Evolutionary conservation across 2,113 vertebrate genomes (phyloP).

Genomic region (Phalacrocorax brasilianus): DNA sequence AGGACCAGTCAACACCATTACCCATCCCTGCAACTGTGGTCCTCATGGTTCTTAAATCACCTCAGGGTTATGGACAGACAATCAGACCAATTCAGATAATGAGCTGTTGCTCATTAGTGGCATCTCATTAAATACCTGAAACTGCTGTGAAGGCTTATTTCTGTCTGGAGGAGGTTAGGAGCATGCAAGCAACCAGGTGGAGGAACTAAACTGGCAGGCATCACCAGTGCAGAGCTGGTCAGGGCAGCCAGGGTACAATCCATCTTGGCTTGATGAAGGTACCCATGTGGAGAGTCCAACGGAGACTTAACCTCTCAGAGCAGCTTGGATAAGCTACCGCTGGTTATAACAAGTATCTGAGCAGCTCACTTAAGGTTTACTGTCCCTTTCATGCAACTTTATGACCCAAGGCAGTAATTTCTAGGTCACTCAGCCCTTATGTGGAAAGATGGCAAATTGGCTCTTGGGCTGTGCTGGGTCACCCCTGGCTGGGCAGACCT

Average conservation of each 20-base stretch:
- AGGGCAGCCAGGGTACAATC: background rate
- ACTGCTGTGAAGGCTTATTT: background rate
- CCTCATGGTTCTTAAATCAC: background rate
- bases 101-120: background rate
- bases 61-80: background rate
- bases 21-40: background rate
- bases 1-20: background rate
- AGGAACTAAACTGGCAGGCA: background rate
- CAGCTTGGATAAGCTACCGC: background rate
- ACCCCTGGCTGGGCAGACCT: background rate
- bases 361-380: background rate
- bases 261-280: background rate
- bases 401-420: background rate
- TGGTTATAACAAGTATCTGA: background rate
- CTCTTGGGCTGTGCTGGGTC: background rate
- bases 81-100: background rate
- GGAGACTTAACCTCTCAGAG: background rate
- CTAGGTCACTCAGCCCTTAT: background rate
- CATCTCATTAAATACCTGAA: background rate
- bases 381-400: background rate
- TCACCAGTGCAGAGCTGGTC: background rate
- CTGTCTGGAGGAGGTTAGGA: background rate
- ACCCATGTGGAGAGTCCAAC: background rate
- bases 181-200: background rate
- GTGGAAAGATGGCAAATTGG: background rate